Conservation (phyloP, 2,797 vertebrate species). For the Squalus acanthias region DNA sequence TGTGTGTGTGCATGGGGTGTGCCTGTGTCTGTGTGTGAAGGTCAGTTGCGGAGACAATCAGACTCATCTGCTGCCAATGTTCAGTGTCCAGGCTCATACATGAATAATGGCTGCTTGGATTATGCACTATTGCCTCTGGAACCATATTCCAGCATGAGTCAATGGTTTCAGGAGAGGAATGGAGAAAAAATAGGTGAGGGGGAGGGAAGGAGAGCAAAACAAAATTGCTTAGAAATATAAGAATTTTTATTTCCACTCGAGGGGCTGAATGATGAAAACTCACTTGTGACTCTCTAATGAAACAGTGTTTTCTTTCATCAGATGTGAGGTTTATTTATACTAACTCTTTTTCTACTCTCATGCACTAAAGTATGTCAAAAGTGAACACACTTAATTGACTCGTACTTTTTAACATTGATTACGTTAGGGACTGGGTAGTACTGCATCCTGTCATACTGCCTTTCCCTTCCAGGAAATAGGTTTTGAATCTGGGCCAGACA, state of each 20-base stretch:
- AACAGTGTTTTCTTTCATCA: slow-evolving; percentile 16
- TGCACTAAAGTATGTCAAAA: slow-evolving; percentile 13
- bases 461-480: slow-evolving; percentile 31
- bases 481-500: slow-evolving; percentile 31
- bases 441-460: slow-evolving; percentile 25
- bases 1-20: background rate
- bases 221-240: background rate
- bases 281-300: background rate
- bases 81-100: background rate
- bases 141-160: background rate
- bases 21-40: background rate
- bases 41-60: background rate
- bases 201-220: background rate
- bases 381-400: slow-evolving; percentile 26
- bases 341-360: slow-evolving; percentile 3
- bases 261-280: background rate
- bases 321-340: background rate
- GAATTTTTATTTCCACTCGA: background rate
- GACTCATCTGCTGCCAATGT: background rate
- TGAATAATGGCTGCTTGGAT: background rate
- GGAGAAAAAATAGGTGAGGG: background rate
- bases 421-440: background rate
- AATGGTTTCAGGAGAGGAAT: background rate
- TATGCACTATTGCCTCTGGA: background rate
- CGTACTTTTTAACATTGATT: slow-evolving; percentile 20